These are phyloP conservation scores for Hydrochoerus hydrochaeris DNA, from an alignment of 2,113 vertebrate genomes.

Conservation along the genomic window DNA sequence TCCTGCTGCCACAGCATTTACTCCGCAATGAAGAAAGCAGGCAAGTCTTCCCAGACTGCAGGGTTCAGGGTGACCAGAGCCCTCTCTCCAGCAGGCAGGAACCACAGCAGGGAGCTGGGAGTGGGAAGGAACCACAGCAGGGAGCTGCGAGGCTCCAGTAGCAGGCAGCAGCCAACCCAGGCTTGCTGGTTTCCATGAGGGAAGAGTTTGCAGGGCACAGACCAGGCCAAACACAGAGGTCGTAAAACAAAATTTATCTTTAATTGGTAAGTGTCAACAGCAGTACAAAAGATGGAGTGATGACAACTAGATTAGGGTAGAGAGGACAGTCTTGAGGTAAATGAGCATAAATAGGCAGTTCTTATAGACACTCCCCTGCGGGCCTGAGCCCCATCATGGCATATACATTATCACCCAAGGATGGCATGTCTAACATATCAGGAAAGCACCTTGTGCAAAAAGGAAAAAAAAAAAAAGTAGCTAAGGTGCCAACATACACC, in stretches of 20 bases:
- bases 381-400: constrained; percentile 89
- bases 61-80: background rate
- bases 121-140: background rate
- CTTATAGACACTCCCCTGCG: constrained; percentile 90
- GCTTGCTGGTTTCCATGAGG: background rate
- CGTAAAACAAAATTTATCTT: constrained; percentile 99
- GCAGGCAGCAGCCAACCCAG: background rate
- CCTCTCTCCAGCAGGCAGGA: background rate
- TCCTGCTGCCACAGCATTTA: constrained; percentile 21
- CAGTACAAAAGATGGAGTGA: constrained; percentile 99
- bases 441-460: constrained; percentile 94
- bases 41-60: constrained; percentile 54
- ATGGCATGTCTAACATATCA: constrained; percentile 95
- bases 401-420: constrained; percentile 92
- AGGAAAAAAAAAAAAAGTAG: constrained; percentile 89
- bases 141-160: background rate
- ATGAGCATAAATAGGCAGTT: constrained; percentile 99
- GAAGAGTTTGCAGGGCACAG: constrained; percentile 66
- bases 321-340: constrained; percentile 99
- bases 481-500: constrained; percentile 92
- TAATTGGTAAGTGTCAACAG: constrained; percentile 99
- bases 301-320: constrained; percentile 98
- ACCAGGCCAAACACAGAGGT: constrained; percentile 85
- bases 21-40: constrained; percentile 54
- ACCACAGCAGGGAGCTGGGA: accelerated